phyloP scores from a whole-genome alignment of 2,888 invertebrate species.

The Mantis religiosa region DNA sequence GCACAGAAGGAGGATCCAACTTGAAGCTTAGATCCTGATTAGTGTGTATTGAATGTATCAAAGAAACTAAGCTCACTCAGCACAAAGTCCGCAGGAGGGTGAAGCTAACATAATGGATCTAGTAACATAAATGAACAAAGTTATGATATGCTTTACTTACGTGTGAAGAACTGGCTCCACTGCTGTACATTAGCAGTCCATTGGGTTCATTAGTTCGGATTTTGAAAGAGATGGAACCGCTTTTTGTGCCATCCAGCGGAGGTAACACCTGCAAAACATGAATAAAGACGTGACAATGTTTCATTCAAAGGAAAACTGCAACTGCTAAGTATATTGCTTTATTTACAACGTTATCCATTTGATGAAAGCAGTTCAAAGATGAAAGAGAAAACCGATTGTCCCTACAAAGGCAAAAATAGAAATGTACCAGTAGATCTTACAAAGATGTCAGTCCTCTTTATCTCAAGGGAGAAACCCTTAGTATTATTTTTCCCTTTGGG shows the following conservation, averaged over 20 bases:
- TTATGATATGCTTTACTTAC: slow-evolving; percentile 50
- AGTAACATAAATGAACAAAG: too few relatives aligned
- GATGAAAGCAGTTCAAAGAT: neutral
- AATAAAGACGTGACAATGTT: neutral
- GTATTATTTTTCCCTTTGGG: neutral
- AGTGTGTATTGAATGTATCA: too few relatives aligned
- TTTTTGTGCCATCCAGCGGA: slow-evolving; percentile 86
- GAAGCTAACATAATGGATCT: too few relatives aligned
- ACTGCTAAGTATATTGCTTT: neutral
- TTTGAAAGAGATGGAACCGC: slow-evolving; percentile 88
- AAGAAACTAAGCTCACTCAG: too few relatives aligned
- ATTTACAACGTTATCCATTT: neutral
- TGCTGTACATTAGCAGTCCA: slow-evolving; percentile 89
- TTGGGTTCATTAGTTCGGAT: slow-evolving; percentile 94
- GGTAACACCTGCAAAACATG: slow-evolving; percentile 67
- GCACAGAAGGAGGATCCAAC: too few relatives aligned
- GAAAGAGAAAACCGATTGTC: neutral
- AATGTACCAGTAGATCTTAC: neutral
- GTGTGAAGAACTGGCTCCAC: slow-evolving; percentile 52
- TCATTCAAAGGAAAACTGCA: neutral
- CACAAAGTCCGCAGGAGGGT: too few relatives aligned
- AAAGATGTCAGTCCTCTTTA: neutral
- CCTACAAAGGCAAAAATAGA: neutral
- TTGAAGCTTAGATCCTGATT: too few relatives aligned
- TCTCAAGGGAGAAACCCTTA: neutral